Percentiles rank a stretch among this genome's conserved stretches.
phyloP scores from a whole-genome alignment of 2,888 invertebrate genomes.

The Kryphioiulus occultus region DNA sequence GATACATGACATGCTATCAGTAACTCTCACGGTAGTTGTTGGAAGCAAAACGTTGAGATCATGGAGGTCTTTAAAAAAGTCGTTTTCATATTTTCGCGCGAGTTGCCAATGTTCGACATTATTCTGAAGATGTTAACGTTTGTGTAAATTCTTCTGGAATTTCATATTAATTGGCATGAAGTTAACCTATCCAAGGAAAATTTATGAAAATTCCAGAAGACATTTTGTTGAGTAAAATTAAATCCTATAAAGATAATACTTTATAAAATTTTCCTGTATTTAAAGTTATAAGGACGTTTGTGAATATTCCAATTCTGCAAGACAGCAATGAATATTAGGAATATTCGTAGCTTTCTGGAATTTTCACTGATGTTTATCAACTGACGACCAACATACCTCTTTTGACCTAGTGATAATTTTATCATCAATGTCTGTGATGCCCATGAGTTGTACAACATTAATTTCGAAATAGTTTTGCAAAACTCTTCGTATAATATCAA shows the following conservation, averaged over 20 bases:
- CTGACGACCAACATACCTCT: constrained; percentile 59
- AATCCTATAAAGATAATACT: too few relatives aligned
- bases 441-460: constrained; percentile 83
- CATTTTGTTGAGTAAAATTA: too few relatives aligned
- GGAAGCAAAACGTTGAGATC: constrained; percentile 76
- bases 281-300: too few relatives aligned
- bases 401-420: constrained; percentile 82
- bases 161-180: background rate
- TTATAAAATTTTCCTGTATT: too few relatives aligned
- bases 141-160: constrained; percentile 11
- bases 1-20: constrained; percentile 81
- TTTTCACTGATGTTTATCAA: background rate
- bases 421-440: constrained; percentile 93
- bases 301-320: too few relatives aligned
- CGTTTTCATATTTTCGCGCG: constrained; percentile 75
- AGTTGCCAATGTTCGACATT: constrained; percentile 59
- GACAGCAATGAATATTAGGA: too few relatives aligned
- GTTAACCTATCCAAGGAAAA: background rate
- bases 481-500: constrained; percentile 86
- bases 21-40: constrained; percentile 76
- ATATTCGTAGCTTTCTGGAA: background rate
- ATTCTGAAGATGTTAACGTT: background rate
- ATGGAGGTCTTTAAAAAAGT: constrained; percentile 81
- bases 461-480: constrained; percentile 77
- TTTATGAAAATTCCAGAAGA: background rate